Percentiles rank a stretch among this genome's conserved stretches.
phyloP scores from a whole-genome alignment of 2,113 vertebrate species.

The Fulica atra region DNA sequence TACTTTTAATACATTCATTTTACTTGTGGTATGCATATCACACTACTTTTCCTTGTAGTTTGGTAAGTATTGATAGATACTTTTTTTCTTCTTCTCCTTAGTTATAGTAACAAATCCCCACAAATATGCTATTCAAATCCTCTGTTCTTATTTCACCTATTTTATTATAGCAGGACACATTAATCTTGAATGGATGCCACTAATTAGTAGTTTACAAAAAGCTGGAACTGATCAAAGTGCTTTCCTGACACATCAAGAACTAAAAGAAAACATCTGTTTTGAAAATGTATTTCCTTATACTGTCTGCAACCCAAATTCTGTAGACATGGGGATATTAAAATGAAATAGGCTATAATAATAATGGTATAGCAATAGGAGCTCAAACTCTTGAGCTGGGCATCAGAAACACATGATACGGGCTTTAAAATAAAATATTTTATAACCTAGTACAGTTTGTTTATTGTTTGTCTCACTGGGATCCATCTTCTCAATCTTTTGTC shows the following conservation, averaged over 20 bases:
- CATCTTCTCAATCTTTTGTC: neutral
- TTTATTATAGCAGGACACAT: neutral
- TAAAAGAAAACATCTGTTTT: neutral
- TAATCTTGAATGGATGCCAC: neutral
- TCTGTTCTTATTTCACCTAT: neutral
- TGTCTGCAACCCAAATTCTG: neutral
- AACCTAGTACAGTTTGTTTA: neutral
- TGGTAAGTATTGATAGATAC: conserved; percentile 16
- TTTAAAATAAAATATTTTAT: neutral
- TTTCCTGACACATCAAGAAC: neutral
- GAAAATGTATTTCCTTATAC: neutral
- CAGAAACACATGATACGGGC: neutral
- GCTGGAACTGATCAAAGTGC: neutral
- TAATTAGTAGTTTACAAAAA: neutral
- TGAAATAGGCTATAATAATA: neutral
- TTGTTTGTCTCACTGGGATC: neutral
- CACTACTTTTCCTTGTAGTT: neutral
- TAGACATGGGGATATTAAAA: neutral
- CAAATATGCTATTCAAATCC: neutral
- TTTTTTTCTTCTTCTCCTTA: neutral
- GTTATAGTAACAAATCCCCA: neutral
- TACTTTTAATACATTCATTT: neutral
- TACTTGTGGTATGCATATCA: neutral
- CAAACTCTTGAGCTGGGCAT: neutral
- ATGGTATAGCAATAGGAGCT: neutral